Base-by-base conservation (phyloP, 2,113 vertebrate species). In the Asarcornis scutulata region DNA sequence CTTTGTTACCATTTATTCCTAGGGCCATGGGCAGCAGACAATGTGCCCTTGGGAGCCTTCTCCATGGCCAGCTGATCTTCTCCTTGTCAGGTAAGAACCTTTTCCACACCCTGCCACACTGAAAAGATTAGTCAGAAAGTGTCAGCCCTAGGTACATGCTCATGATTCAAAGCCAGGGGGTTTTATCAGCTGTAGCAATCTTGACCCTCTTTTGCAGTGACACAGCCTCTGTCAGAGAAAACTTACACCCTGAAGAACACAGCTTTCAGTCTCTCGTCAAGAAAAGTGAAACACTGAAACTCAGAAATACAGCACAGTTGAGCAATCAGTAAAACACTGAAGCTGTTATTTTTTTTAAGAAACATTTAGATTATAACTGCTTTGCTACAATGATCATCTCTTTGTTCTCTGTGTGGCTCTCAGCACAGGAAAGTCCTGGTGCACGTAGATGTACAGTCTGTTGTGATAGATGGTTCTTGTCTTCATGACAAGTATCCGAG, bases 261-360 rank as follows among this genome's bases (percentile, higher is more conserved):
- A 18, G 56, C 23, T 59, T 79, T 76, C 21, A 25, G 81, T 66
- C 75, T 92, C 69, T 68, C 44, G 26, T 62, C 21, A 23, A 31
- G 25, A 83, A 63, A 83, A 88, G 7, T 27, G 55, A 58, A 90
- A 82, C 74, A 56, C 18, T 50, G 62, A 44, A 77, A 48, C 44
- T 67, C 46, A 59, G 42, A 95, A 81, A 72, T 21, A 93, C 38
- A 86, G 6, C 17, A 50, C 73, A 85, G 67, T 81, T 79, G 82
- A 83, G 34, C 34, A 73, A 34, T 4, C 1, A 2, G 27, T 56
- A 48, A 88, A 78, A 68, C 63, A 36, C 11, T 91, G 32, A 36
- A 55, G 44, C 2, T 10, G 1, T 4, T 82, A n/a, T 17, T 58
- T 83, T 68, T 68, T 79, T 72, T 22, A 67, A 64, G 29, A 75